phyloP scores from a whole-genome alignment of 2,888 invertebrate species.

The Schizotus pectinicornis region DNA sequence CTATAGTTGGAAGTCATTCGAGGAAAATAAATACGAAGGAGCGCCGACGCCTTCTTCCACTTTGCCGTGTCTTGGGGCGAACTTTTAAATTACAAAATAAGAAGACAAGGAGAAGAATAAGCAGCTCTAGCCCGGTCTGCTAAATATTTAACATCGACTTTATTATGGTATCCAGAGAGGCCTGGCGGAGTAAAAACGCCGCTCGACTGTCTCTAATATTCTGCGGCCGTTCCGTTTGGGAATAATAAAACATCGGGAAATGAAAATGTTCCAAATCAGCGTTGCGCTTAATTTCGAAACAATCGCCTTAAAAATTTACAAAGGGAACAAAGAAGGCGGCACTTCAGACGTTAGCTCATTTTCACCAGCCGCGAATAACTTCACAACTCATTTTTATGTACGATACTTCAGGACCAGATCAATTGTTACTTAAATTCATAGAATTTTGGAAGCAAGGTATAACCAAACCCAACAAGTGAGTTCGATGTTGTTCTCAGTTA shows the following conservation, averaged over 20 bases:
- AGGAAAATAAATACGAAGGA: slow-evolving; percentile 49
- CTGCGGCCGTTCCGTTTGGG: slow-evolving; percentile 42
- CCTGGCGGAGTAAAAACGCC: slow-evolving; percentile 35
- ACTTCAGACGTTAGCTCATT: too few species aligned
- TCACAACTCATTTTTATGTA: too few species aligned
- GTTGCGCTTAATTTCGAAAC: slow-evolving; percentile 37
- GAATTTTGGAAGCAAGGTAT: too few species aligned
- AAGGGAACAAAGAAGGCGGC: neutral
- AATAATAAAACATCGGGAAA: slow-evolving; percentile 47
- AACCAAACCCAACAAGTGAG: too few species aligned
- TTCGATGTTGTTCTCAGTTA: too few species aligned
- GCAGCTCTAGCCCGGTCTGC: slow-evolving; percentile 46
- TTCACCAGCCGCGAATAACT: too few species aligned
- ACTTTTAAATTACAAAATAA: slow-evolving; percentile 55
- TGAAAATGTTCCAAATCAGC: slow-evolving; percentile 41
- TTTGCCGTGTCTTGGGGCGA: slow-evolving; percentile 46
- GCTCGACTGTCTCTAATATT: slow-evolving; percentile 45
- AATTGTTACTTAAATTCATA: too few species aligned
- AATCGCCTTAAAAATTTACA: slow-evolving; percentile 24
- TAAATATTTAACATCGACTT: slow-evolving; percentile 54
- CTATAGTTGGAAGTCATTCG: slow-evolving; percentile 40
- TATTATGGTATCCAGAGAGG: slow-evolving; percentile 45
- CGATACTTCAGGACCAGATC: too few species aligned
- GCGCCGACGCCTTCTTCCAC: slow-evolving; percentile 33
- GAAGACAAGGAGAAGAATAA: slow-evolving; percentile 45